Base-by-base conservation (phyloP, 2,888 invertebrate genomes). In the Gerris lacustris region DNA sequence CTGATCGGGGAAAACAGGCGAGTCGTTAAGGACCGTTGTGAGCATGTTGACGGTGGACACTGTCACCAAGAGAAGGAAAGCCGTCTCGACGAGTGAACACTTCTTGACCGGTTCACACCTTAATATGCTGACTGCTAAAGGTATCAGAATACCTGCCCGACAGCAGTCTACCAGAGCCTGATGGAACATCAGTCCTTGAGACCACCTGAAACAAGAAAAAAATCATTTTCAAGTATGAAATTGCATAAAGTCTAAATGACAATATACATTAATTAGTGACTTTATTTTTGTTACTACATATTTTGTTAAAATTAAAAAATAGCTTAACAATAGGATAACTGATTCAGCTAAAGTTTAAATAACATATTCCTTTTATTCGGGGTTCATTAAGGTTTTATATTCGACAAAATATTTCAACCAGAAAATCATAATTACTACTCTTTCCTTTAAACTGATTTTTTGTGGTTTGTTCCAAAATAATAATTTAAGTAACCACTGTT, bases 21-120 rank as follows among this genome's bases (percentile, higher is more conserved):
- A 91, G 81, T 92, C 92, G 81, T 92, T 92, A 74, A 92, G 84
- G 11, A 92, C 90, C 62, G 90, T 91, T 64, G 92, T 92, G 75
- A 94, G 86, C 87, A 94, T 90, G 81, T 94, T 94, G 79, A 94
- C 92, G 68, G 93, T 92, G 69, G 93, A 92, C 69, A 93, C 92
- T 67, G 94, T 94, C 77, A 94, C 92, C 78, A 94, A 83, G 74
- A 94, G 84, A 69, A 94, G 85, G 81, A 94, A 94, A 9, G 92
- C 91, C 6, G 92, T 93, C 80, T 94, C 94, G 67, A 94, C 89
- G 74, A 93, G 83, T 31, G 91, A 90, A 80, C 94, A 94, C 80
- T 91, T 91, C 82, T 89, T 88, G 71, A 92, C 90, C 0, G 91
- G 91, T 78, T 90, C 90, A 81, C 92, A 92, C 77, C 87, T 86